Evolutionary conservation across 2,797 vertebrate genomes (phyloP), one percentile per base, ranked within the genome.

Genomic region (Acanthurus lineatus): DNA sequence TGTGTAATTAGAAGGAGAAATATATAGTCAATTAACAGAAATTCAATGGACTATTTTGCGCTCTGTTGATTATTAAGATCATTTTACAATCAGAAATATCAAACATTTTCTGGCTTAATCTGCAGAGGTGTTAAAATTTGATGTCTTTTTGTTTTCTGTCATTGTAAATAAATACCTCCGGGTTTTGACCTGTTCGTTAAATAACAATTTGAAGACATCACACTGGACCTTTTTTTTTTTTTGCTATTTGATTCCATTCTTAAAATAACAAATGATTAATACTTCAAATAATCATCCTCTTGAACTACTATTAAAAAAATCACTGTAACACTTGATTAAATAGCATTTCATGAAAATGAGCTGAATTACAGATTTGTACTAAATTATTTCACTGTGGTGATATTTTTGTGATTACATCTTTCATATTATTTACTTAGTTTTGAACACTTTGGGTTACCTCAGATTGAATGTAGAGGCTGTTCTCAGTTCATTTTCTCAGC

Each of bases 331-430:
- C 14, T 20, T 19, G 20, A 58, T 65, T 0, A 71, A 64, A 70
- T 35, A 51, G 44, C 6, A 69, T 38, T 45, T 38, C 0, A 52
- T 77, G 47, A 59, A 12, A 71, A 77, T 69, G 17, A 52, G 15
- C 19, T 40, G 40, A 47, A 15, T n/a, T 64, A 20, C 20, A 56
- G 35, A 52, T 16, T n/a, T 28, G 11, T 44, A n/a, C 1, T 11
- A 3, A 9, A 25, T 9, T 44, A 25, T 9, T 58, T 52, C 35
- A n/a, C 25, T 16, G 44, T 56, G 0, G 64, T 17, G 25, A 25
- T 51, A 10, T 6, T 45, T 12, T 47, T 17, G 5, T 47, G 4
- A 47, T 47, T 45, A 45, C 40, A 8, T 10, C 8, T 40, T 40
- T 40, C 40, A 17, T 45, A 45, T 73, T 15, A 66, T 60, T 60